Percentiles rank a stretch among this genome's conserved stretches.
Evolutionary conservation across 2,888 invertebrate genomes (phyloP).

Genomic region (Hoplodrina blanda): DNA sequence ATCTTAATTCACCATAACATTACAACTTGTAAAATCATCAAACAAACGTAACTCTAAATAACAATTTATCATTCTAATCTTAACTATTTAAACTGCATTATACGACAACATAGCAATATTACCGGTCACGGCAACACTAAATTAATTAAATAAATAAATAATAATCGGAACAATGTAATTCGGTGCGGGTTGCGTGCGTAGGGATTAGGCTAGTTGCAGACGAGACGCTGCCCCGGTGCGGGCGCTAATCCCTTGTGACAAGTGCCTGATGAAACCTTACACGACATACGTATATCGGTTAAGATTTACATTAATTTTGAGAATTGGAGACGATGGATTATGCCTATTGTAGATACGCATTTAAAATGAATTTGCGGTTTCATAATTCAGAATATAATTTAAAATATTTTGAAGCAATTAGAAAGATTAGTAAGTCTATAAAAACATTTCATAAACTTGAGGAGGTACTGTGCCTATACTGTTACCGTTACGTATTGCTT

Average conservation of each 20-base stretch:
- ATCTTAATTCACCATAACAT: too few relatives aligned
- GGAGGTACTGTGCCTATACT: too few relatives aligned
- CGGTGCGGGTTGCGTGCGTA: constrained; percentile 83
- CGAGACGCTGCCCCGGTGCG: constrained; percentile 64
- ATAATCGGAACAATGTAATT: constrained; percentile 58
- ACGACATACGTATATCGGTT: constrained; percentile 60
- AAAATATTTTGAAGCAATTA: constrained; percentile 1
- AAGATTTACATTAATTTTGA: constrained; percentile 60
- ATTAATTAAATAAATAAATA: constrained; percentile 76
- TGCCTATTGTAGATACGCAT: neutral
- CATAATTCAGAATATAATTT: constrained; percentile 1
- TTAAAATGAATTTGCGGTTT: constrained; percentile 10
- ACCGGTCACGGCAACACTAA: constrained; percentile 59
- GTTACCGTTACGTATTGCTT: too few relatives aligned
- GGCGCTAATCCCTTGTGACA: constrained; percentile 83
- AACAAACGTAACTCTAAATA: neutral
- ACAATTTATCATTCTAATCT: constrained; percentile 30
- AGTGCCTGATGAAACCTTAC: constrained; percentile 74
- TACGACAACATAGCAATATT: constrained; percentile 36
- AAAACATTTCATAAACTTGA: too few relatives aligned
- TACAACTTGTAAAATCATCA: neutral
- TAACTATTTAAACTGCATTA: constrained; percentile 31
- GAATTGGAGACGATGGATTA: constrained; percentile 22
- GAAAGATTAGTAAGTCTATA: neutral
- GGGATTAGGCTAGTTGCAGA: constrained; percentile 79